phyloP scores from a whole-genome alignment of 2,113 vertebrate genomes.

The Trochalopteron elliotii region DNA sequence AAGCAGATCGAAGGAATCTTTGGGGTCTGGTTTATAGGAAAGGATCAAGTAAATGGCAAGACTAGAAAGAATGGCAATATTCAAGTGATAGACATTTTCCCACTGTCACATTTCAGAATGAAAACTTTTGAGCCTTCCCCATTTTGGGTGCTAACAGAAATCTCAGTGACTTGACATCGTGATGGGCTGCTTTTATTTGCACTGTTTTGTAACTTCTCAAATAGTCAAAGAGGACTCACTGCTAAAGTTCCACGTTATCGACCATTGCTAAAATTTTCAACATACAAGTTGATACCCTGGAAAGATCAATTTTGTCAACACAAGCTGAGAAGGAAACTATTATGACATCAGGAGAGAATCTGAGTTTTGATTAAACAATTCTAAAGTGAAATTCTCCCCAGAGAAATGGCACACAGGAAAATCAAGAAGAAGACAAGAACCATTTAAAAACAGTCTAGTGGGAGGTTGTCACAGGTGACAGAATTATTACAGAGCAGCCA shows the following conservation, averaged over 20 bases:
- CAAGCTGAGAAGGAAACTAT: neutral
- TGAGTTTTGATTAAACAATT: slow-evolving; percentile 9
- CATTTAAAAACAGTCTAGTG: neutral
- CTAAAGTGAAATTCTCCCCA: neutral
- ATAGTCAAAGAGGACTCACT: no score
- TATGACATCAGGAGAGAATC: neutral
- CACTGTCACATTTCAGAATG: neutral
- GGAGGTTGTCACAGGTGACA: neutral
- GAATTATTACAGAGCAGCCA: neutral
- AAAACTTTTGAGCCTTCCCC: neutral
- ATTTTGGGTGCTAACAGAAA: neutral
- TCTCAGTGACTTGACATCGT: neutral
- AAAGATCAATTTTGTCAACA: neutral
- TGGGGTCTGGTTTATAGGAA: neutral
- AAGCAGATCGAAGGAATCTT: neutral
- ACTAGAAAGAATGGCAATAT: neutral
- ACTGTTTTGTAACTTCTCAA: no score
- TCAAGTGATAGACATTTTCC: neutral
- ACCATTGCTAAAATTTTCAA: no score
- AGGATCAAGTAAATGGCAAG: neutral
- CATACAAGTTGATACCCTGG: neutral
- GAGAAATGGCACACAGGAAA: neutral
- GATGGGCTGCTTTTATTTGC: neutral
- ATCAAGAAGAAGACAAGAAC: neutral
- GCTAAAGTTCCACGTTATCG: no score